Conservation (phyloP, 2,888 invertebrate species). For the Caenorhabditis japonica region DNA sequence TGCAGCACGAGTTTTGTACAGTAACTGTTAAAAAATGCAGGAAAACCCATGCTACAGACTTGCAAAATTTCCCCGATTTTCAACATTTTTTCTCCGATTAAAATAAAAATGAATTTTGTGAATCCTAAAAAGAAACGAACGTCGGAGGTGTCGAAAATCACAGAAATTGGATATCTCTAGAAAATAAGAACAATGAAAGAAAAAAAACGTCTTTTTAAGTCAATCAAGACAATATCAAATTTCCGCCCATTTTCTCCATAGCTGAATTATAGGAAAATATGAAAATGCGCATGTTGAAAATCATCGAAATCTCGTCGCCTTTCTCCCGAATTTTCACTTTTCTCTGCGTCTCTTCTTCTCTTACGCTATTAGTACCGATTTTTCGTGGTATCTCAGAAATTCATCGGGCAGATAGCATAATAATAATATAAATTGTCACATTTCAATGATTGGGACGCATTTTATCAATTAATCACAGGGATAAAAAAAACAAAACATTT, state of each 20-base stretch:
- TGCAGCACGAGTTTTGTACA: too few relatives aligned
- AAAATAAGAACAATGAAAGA: too few relatives aligned
- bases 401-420: slow-evolving; percentile 17
- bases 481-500: neutral
- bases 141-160: neutral
- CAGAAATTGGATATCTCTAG: too few relatives aligned
- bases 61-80: slow-evolving; percentile 1
- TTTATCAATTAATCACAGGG: neutral
- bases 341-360: slow-evolving; percentile 10
- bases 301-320: slow-evolving; percentile 19
- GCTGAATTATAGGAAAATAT: slow-evolving; percentile 1
- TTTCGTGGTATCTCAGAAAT: slow-evolving; percentile 21
- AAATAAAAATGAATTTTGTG: neutral
- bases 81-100: neutral
- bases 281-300: slow-evolving; percentile 16
- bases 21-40: too few relatives aligned
- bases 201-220: too few relatives aligned
- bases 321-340: slow-evolving; percentile 42
- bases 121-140: slow-evolving; percentile 6
- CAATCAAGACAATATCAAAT: slow-evolving; percentile 18
- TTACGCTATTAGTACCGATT: neutral
- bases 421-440: slow-evolving; percentile 27
- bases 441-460: neutral
- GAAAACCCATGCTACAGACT: too few relatives aligned
- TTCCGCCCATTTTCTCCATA: slow-evolving; percentile 10